Evolutionary conservation across 2,113 vertebrate species (phyloP), one percentile per base, ranked within the genome.

Genomic region (Lipophrys pholis): DNA sequence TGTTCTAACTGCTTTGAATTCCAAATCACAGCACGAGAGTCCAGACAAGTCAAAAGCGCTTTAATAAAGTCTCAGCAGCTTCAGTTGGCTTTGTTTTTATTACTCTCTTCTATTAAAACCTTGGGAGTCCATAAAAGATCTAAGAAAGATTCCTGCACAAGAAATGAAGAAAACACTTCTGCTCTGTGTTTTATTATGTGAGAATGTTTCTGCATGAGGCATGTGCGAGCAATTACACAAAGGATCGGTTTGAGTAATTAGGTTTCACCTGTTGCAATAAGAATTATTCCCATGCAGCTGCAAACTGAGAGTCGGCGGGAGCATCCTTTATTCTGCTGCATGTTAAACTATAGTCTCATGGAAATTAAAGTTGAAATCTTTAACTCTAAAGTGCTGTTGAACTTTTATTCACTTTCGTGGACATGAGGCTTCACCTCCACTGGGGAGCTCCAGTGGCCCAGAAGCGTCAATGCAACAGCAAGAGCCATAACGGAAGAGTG

Each of bases 21-120:
- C 53, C 61, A 41, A 79, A 78, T 72, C 74, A 72, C 51, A 71
- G 38, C 41, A 39, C 21, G 8, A 73, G 69, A 21, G 56, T 5
- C 30, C 38, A 62, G 72, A 64, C n/a, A 30, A 38, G 53, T 50
- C n/a, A 38, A 68, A 58, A 41, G 43, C 1, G 9, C 39, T 63
- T 10, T 16, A 14, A 66, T 76, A 11, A 68, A 48, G 69, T 71
- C 66, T 56, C 63, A 59, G 21, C 2, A 14, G 53, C 35, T 57
- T 21, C 42, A 43, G 14, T 8, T 2, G n/a, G 15, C 3, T 52
- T 74, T 69, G 51, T 67, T 82, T 73, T 78, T 21, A 42, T 56
- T 55, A 38, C 42, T 40, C 30, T 65, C 63, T 57, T 43, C 41
- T 16, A 49, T 62, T 56, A 41, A 79, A 87, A 72, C 30, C 42